Base-by-base conservation (phyloP, 2,888 invertebrate species). In the Drosophila peninsularis region DNA sequence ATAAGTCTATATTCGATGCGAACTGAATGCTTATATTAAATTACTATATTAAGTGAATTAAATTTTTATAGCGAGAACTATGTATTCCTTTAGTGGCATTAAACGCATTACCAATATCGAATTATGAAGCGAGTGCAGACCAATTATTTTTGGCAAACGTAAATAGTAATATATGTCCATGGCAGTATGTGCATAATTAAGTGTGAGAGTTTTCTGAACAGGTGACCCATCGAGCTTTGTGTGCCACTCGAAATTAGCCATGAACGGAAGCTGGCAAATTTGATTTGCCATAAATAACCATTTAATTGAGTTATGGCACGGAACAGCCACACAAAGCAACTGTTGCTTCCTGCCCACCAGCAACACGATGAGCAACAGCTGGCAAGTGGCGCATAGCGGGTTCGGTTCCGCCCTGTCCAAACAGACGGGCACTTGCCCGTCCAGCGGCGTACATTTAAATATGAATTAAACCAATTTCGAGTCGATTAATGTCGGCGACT, bases 391-490 rank as follows among this genome's bases (percentile, higher is more conserved):
- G 11, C 68, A 54, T 11, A 42, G 19, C 52, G 41, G 44, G 52
- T 42, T 17, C 52, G 27, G 30, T 11, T 17, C 42, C 42, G 32
- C 19, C 44, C 56, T 49, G 60, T 36, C 10, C 66, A 76, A 71
- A 71, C 77, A 71, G 58, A 65, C 52, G 64, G 57, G 50, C 88
- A 79, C 56, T 78, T 78, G 69, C 50, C 61, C 55, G 55, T 65
- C 41, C 80, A 75, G 62, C 50, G 55, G 69, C 64, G 41, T 75
- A 65, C 86, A 90, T 80, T 89, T 89, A 90, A 90, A 89, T 90
- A 90, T 90, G 90, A 90, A 90, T 90, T 90, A 90, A 89, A 76
- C 82, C 90, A 87, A 89, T 87, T 89, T 81, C 80, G 79, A 75
- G 84, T 87, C 90, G 90, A 89, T 90, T 90, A 90, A 90, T 89